Percentiles rank a stretch among this genome's conserved stretches.
Evolutionary conservation across 2,888 invertebrate species (phyloP).

Genomic region (Spodoptera littoralis): DNA sequence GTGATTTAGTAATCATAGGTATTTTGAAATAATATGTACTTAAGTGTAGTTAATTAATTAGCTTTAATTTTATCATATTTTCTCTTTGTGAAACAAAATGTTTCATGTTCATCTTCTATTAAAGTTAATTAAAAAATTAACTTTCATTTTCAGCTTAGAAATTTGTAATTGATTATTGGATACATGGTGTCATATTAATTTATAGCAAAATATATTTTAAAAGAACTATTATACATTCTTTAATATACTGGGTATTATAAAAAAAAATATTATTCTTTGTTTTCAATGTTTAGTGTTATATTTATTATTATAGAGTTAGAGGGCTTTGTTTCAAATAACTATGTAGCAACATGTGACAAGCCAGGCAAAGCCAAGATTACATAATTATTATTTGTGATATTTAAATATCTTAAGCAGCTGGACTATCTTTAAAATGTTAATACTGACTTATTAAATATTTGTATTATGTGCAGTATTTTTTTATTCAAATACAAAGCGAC

Average conservation of each 20-base stretch:
- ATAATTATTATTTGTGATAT: conserved; percentile 13
- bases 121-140: conserved; percentile 4
- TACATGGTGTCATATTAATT: conserved; percentile 33
- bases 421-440: background rate
- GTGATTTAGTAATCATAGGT: conserved; percentile 48
- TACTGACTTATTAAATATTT: conserved; percentile 14
- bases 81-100: conserved; percentile 14
- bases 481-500: too few species aligned
- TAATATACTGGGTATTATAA: background rate
- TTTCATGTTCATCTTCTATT: conserved; percentile 7
- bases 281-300: background rate
- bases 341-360: background rate
- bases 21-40: conserved; percentile 45
- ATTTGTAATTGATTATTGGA: conserved; percentile 5
- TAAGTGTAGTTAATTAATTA: conserved; percentile 54
- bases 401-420: conserved; percentile 1
- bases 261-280: background rate
- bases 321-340: background rate
- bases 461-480: conserved; percentile 5
- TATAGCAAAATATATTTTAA: background rate
- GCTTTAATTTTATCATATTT: conserved; percentile 48
- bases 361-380: conserved; percentile 4
- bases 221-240: too few species aligned
- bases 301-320: background rate
- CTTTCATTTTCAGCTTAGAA: background rate